phyloP scores from a whole-genome alignment of 2,797 vertebrate species.

The Falco rusticolus region DNA sequence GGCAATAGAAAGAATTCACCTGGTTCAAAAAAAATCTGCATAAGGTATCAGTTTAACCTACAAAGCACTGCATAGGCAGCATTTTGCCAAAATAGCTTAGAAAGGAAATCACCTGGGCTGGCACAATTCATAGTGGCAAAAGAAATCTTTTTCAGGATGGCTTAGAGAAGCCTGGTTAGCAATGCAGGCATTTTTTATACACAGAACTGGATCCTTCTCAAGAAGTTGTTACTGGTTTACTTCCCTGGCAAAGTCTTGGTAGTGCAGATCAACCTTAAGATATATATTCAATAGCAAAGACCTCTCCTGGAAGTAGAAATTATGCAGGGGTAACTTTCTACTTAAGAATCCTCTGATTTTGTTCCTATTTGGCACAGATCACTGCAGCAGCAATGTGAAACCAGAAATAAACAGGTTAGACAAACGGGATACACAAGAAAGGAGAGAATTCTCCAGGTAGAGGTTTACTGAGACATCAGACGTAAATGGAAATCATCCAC shows the following conservation, averaged over 20 bases:
- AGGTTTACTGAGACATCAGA: not conserved
- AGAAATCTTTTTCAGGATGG: not conserved
- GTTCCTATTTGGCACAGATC: not conserved
- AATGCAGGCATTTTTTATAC: not conserved
- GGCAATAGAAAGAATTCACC: not conserved
- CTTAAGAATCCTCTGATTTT: not conserved
- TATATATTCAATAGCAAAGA: not conserved
- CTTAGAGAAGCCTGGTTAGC: not conserved
- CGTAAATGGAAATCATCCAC: not conserved
- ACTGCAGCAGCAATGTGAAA: not conserved
- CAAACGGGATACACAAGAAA: not conserved
- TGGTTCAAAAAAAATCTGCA: not conserved
- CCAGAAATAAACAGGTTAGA: not conserved
- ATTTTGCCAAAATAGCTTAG: slow-evolving; percentile 19
- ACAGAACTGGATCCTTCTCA: not conserved
- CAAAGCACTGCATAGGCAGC: not conserved
- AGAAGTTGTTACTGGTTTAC: not conserved
- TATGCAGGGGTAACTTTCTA: not conserved
- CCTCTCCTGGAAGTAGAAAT: not conserved
- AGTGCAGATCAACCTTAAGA: not conserved
- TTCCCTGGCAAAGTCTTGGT: not conserved
- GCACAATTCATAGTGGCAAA: not conserved
- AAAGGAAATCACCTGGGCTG: not conserved
- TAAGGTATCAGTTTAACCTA: not conserved
- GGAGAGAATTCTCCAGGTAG: not conserved